Conservation (phyloP, 2,888 invertebrate genomes). For the Lymantria monacha region DNA sequence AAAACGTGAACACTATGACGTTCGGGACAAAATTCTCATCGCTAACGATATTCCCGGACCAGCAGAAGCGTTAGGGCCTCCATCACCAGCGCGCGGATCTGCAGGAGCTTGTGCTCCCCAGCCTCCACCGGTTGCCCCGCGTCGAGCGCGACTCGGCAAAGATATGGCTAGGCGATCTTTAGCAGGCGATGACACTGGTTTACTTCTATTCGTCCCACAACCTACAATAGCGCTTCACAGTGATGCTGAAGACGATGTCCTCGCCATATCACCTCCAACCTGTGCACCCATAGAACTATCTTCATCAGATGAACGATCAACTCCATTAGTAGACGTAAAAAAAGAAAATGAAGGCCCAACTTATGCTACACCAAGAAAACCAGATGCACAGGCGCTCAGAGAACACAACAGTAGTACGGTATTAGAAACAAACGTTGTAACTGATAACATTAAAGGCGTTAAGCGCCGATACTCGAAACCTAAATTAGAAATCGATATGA, state of each 20-base stretch:
- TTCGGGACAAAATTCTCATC: conserved; percentile 63
- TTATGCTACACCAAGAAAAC: conserved; percentile 58
- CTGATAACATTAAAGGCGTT: conserved; percentile 59
- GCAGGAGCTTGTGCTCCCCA: conserved; percentile 85
- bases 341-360: conserved; percentile 76
- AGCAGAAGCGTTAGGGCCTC: conserved; percentile 79
- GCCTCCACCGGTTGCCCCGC: conserved; percentile 72
- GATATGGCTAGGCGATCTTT: conserved; percentile 86
- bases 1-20: conserved; percentile 67
- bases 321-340: conserved; percentile 71
- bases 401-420: conserved; percentile 58
- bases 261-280: conserved; percentile 72
- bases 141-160: conserved; percentile 79
- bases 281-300: conserved; percentile 75
- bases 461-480: conserved; percentile 73
- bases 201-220: conserved; percentile 62
- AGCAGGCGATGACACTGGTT: conserved; percentile 77
- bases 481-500: conserved; percentile 75
- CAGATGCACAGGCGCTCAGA: conserved; percentile 68
- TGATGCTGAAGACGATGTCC: conserved; percentile 77
- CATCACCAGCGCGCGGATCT: conserved; percentile 86
- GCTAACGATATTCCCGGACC: conserved; percentile 60
- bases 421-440: conserved; percentile 47
- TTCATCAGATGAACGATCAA: conserved; percentile 72
- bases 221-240: conserved; percentile 60